Base-by-base conservation (phyloP, 2,888 invertebrate genomes). In the Ennomos fuscantarius region DNA sequence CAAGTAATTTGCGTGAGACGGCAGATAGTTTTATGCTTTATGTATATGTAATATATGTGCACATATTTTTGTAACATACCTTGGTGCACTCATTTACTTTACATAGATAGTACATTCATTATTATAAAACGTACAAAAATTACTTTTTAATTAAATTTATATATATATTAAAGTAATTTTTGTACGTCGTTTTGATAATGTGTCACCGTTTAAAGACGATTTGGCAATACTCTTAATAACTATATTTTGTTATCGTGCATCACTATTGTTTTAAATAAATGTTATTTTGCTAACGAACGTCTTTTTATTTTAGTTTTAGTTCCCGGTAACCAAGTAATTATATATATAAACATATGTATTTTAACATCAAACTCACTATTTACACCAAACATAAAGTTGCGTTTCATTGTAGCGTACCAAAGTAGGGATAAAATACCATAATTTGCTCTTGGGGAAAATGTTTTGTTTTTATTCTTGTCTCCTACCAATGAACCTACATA, bases 221-320 rank as follows among this genome's bases (percentile, higher is more conserved):
- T 60, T 51, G 41, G 50, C 49, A 60, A 61, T 62, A 59, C 58
- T 24, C 24, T 6, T 24, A 24, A 24, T 58, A 51, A 39, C 5
- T 24, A 24, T 24, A 39, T 33, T 40, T 53, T 58, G 53, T 56
- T 57, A 50, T 55, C 50, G 47, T 60, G 58, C 47, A 58, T 55
- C 61, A 46, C 63, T 57, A 47, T 63, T 58, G 46, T 56, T 64
- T 60, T 37, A 59, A 70, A 58, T 63, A 60, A 57, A 67, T 55
- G 62, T 70, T 70, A 70, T 70, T 68, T 67, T 68, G 68, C 67
- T 63, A 63, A 33, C 36, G 48, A 42, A 9, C 6, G 10, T 8
- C 3, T 24, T 24, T 0, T 47, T 31, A 2, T 44, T 44, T 54
- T 35, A 24, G 15, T 1, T 12, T 3, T 15, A 24, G 6, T 24